A percentile compares a stretch with the other conserved stretches of the same genome.
Evolutionary conservation across 2,888 invertebrate species (phyloP).

Genomic region (Chloroclysta siterata): DNA sequence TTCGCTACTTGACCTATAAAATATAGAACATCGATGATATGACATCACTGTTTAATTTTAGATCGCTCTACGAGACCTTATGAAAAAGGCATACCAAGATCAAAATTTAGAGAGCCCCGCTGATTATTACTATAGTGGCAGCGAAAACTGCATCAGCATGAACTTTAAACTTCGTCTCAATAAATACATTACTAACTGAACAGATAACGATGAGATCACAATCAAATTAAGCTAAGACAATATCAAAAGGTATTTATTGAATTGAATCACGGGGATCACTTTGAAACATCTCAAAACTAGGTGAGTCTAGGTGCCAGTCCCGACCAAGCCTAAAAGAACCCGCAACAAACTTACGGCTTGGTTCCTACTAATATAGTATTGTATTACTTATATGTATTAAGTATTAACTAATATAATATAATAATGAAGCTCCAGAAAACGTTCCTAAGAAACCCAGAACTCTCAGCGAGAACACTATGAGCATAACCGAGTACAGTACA

Average conservation of each 20-base stretch:
- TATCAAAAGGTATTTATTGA: too few relatives aligned
- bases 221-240: too few relatives aligned
- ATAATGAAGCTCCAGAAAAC: too few relatives aligned
- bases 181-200: neutral
- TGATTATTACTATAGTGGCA: neutral
- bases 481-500: neutral
- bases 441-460: neutral
- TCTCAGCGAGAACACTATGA: neutral
- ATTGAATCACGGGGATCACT: too few relatives aligned
- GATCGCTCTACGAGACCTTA: neutral
- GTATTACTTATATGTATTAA: too few relatives aligned
- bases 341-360: too few relatives aligned
- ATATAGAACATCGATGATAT: slow-evolving; percentile 15
- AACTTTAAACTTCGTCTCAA: neutral
- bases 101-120: neutral
- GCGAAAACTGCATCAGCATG: neutral
- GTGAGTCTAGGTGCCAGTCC: too few relatives aligned
- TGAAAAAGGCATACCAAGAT: neutral
- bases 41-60: slow-evolving; percentile 13
- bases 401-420: too few relatives aligned
- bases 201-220: too few relatives aligned
- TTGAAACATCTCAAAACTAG: too few relatives aligned
- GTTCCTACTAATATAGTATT: too few relatives aligned
- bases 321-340: too few relatives aligned
- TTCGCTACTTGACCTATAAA: slow-evolving; percentile 18